A percentile compares a stretch with the other conserved stretches of the same genome.
phyloP scores from a whole-genome alignment of 1,140 invertebrate genomes.

The Rhagoletis pomonella region DNA sequence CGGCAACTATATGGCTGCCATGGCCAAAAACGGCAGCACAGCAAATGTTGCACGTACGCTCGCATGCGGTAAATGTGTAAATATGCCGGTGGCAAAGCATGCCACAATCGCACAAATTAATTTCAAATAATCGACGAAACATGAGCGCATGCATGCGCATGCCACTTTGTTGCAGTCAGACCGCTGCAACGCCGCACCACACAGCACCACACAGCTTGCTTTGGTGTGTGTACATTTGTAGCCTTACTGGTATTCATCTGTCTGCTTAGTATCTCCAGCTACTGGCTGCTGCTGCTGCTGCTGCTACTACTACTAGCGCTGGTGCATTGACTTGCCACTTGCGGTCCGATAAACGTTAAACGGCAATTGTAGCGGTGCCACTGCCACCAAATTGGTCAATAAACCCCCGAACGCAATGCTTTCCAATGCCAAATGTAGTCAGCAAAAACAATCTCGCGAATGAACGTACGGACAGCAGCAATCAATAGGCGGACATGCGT shows the following conservation, averaged over 20 bases:
- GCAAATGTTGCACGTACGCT: constrained; percentile 19
- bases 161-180: background rate
- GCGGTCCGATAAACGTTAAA: constrained; percentile 46
- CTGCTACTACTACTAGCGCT: background rate
- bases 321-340: constrained; percentile 46
- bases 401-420: constrained; percentile 42
- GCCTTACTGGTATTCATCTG: constrained; percentile 32
- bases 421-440: constrained; percentile 47
- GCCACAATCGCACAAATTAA: constrained; percentile 52
- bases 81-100: constrained; percentile 46
- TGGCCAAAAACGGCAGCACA: constrained; percentile 23
- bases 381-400: constrained; percentile 49
- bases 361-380: constrained; percentile 50
- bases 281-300: constrained; percentile 4
- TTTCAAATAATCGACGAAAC: constrained; percentile 50
- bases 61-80: constrained; percentile 36
- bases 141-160: constrained; percentile 50
- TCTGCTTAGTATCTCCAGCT: constrained; percentile 30
- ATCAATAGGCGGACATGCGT: constrained; percentile 43
- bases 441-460: background rate
- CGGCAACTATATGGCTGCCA: constrained; percentile 9
- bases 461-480: background rate
- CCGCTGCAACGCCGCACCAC: background rate
- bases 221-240: background rate
- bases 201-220: background rate